phyloP scores from a whole-genome alignment of 2,888 invertebrate species.

The Empis livida region DNA sequence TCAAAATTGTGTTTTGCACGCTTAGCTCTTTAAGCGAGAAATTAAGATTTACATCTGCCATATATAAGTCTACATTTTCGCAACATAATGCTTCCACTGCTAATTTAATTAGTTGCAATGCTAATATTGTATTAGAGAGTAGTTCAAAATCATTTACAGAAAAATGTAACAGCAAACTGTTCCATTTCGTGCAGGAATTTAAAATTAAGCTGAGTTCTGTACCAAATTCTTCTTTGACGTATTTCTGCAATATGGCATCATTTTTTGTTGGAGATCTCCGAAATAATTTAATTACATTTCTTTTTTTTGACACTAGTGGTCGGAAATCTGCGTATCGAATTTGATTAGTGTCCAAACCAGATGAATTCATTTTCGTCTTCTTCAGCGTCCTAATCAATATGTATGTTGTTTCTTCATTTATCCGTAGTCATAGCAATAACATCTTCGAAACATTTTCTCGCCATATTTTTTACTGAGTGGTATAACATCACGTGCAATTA shows the following conservation, averaged over 20 bases:
- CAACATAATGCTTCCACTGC: constrained; percentile 1
- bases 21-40: not conserved
- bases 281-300: too few relatives aligned
- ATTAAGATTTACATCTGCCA: not conserved
- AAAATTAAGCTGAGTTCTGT: constrained; percentile 7
- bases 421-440: too few relatives aligned
- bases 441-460: too few relatives aligned
- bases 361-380: too few relatives aligned
- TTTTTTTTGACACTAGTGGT: too few relatives aligned
- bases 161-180: constrained; percentile 6
- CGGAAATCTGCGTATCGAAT: too few relatives aligned
- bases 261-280: constrained; percentile 1
- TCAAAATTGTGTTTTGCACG: too few relatives aligned
- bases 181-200: constrained; percentile 10
- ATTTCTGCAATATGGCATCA: constrained; percentile 8
- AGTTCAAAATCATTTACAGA: not conserved
- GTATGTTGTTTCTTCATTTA: too few relatives aligned
- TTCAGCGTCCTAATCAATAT: too few relatives aligned
- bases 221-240: constrained; percentile 5
- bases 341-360: too few relatives aligned
- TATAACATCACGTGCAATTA: too few relatives aligned
- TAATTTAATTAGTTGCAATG: not conserved
- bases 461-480: too few relatives aligned
- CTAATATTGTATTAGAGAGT: not conserved
- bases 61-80: not conserved